Evolutionary conservation across 2,797 vertebrate species (phyloP).

Genomic region (Masticophis lateralis): DNA sequence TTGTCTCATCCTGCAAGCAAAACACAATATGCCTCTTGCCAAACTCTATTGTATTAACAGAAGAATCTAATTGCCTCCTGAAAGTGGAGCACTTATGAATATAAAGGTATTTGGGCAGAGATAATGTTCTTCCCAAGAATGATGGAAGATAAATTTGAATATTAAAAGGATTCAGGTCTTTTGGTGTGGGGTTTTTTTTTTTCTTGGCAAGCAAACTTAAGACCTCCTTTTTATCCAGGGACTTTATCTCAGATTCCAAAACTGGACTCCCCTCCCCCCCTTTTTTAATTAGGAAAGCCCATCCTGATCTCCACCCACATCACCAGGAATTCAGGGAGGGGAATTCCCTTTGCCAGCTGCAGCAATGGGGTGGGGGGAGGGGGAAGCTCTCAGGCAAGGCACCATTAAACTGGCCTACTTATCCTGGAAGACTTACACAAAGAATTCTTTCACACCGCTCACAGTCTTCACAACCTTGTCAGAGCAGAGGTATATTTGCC

Average conservation of each 20-base stretch:
- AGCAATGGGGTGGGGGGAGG: no score
- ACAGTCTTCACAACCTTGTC: neutral
- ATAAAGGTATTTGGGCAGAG: neutral
- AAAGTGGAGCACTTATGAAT: neutral
- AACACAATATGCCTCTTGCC: neutral
- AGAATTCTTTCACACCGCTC: neutral
- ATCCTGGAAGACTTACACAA: neutral
- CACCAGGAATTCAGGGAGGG: neutral
- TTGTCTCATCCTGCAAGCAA: neutral
- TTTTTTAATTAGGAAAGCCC: neutral
- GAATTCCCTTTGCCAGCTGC: neutral
- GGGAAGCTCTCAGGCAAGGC: neutral
- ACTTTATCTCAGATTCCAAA: neutral
- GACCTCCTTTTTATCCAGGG: neutral
- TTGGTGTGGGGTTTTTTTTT: neutral
- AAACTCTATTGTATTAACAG: neutral
- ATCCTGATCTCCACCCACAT: neutral
- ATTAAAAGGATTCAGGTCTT: neutral
- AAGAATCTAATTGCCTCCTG: neutral
- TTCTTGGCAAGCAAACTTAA: neutral
- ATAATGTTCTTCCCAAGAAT: neutral
- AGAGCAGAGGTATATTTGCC: neutral
- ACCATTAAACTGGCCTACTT: neutral
- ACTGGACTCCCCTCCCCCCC: neutral
- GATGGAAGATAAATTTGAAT: neutral